A percentile compares a stretch with the other conserved stretches of the same genome.
Evolutionary conservation across 1,140 invertebrate species (phyloP).

Genomic region (Saccostrea cuccullata): DNA sequence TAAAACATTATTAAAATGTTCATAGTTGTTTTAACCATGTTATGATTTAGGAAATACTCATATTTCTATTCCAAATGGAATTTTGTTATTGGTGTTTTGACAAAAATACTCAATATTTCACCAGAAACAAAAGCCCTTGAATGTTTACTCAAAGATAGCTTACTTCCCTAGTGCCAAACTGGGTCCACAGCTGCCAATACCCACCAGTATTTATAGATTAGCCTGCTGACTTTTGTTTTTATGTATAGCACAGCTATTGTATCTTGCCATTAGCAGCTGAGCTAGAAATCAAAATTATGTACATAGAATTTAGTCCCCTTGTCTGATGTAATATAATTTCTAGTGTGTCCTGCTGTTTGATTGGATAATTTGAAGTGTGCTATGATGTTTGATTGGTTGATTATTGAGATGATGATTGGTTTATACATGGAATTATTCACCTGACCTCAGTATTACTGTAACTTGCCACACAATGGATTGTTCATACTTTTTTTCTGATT

Average conservation of each 20-base stretch:
- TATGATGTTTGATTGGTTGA: neutral
- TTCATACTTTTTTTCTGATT: too few species aligned
- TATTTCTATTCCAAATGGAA: neutral
- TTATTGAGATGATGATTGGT: conserved; percentile 33
- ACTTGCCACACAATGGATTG: neutral
- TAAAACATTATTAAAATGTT: too few species aligned
- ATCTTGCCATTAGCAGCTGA: neutral
- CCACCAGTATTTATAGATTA: conserved; percentile 10
- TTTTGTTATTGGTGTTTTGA: neutral
- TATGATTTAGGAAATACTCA: neutral
- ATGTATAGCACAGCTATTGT: neutral
- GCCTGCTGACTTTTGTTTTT: neutral
- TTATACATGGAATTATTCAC: neutral
- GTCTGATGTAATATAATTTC: neutral
- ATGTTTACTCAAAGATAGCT: neutral
- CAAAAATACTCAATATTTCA: neutral
- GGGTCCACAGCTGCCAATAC: neutral
- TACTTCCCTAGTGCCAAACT: neutral
- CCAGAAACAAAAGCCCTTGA: neutral
- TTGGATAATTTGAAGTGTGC: neutral
- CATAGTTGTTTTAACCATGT: neutral
- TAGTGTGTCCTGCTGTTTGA: neutral
- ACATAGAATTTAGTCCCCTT: neutral
- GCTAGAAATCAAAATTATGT: conserved; percentile 30
- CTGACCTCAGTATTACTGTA: neutral